Evolutionary conservation across 30 jellyfish, hydroid and myxozoan species (phyloP).

Genomic region (Hydractinia symbiolongicarpus): DNA sequence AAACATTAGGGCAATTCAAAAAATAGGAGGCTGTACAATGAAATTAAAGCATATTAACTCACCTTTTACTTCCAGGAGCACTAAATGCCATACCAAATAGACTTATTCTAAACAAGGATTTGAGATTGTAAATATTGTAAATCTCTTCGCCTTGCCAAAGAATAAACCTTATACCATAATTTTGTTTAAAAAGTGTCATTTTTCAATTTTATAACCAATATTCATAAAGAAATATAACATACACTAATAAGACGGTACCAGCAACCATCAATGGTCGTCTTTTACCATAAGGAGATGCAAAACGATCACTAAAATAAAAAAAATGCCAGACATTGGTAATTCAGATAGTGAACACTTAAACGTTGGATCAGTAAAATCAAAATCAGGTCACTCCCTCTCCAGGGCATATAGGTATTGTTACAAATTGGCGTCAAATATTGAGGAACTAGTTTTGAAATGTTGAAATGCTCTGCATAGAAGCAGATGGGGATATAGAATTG

Average conservation of each 20-base stretch:
- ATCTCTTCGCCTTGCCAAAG: no score
- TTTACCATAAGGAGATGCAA: constrained; percentile 77
- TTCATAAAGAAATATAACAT: not conserved
- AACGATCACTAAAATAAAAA: constrained; percentile 68
- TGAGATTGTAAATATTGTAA: not conserved
- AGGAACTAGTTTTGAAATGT: no score
- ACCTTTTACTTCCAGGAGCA: constrained; percentile 89
- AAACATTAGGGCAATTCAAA: no score
- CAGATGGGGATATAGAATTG: no score
- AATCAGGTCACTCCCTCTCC: no score
- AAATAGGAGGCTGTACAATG: no score
- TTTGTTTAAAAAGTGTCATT: not conserved
- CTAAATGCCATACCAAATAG: constrained; percentile 95
- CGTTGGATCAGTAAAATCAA: no score
- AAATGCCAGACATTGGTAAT: not conserved
- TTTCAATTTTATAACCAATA: not conserved
- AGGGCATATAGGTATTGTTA: no score
- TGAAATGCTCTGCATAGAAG: no score
- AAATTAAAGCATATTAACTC: not conserved
- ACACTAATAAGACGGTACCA: constrained; percentile 79
- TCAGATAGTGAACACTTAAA: no score
- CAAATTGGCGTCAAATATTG: no score
- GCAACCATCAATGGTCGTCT: constrained; percentile 90
- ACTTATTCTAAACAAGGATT: constrained; percentile 41
- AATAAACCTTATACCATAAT: no score